Base-by-base conservation (phyloP, 64 coral and sea anemone genomes). In the Porites lutea region DNA sequence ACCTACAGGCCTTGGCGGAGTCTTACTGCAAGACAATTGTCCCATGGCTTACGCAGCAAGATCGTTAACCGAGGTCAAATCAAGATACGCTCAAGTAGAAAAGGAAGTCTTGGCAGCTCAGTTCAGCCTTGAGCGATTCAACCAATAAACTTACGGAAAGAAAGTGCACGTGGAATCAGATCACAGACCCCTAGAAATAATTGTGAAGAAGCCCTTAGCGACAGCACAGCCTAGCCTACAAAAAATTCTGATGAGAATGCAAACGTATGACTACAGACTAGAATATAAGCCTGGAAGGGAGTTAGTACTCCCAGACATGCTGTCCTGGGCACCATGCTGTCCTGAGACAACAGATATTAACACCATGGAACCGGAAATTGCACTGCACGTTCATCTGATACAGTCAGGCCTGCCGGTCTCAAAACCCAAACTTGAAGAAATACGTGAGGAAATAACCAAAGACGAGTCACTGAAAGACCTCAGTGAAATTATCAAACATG, bases 11-110 rank as follows among this genome's bases (percentile, higher is more conserved):
- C 75, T 93, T 20, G 92, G 85, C 11, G 91, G 59, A 72, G 46
- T 90, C 16, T 59, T 95, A 68, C 53, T 90, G 19, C 79, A 37
- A 37, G 27, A 37, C 27, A 75, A 64, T 43, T 48, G 11, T 49
- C 82, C 88, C 8, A 47, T 95, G n/a, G 75, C 88, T 3, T 95
- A 95, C 64, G 64, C 88, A 48, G 87, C 93, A 23, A 71, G 82
- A 75, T 83, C 94, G 12, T 68, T 90, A 8, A 86, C 62, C 20
- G 82, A 78, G 2, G 88, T 64, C 8, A 59, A 89, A 59, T 58
- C 70, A 23, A 70, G 64, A 78, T 95, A 89, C 66, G 48, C 72
- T 18, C 79, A 86, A 55, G 90, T 79, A 3, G 93, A 87, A 55
- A 90, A 79, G 11, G 81, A 46, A 92, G 16, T 37, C 27, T 37